Evolutionary conservation across 2,113 vertebrate species (phyloP).

Genomic region (Columbina picui): DNA sequence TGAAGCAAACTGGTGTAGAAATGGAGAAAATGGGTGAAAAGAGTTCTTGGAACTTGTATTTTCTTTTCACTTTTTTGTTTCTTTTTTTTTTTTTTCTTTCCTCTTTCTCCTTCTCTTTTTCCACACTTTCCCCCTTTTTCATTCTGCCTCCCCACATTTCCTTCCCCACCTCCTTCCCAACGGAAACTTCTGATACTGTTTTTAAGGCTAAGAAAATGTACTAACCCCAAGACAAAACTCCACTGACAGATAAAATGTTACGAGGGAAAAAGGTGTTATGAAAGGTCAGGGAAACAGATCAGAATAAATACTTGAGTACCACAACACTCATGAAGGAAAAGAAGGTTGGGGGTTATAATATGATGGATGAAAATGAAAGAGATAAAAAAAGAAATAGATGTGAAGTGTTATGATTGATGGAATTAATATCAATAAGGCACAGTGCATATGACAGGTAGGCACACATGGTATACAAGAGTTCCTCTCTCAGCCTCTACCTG

Average conservation of each 20-base stretch:
- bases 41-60: not conserved
- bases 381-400: not conserved
- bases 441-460: not conserved
- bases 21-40: not conserved
- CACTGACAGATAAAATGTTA: not conserved
- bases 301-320: not conserved
- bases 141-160: rapidly evolving
- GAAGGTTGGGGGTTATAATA: not conserved
- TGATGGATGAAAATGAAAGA: not conserved
- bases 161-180: rapidly evolving
- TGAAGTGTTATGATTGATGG: not conserved
- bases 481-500: not conserved
- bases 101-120: not conserved
- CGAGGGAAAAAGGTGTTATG: not conserved
- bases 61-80: not conserved
- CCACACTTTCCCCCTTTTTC: not conserved
- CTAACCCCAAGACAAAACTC: not conserved
- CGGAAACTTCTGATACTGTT: not conserved
- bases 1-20: not conserved
- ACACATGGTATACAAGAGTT: not conserved
- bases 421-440: not conserved
- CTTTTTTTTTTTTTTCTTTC: not conserved
- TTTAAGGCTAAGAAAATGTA: not conserved
- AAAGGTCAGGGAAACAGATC: not conserved
- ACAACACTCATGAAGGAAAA: not conserved